Conservation (phyloP, 1,140 invertebrate species). For the Hyles vespertilio region DNA sequence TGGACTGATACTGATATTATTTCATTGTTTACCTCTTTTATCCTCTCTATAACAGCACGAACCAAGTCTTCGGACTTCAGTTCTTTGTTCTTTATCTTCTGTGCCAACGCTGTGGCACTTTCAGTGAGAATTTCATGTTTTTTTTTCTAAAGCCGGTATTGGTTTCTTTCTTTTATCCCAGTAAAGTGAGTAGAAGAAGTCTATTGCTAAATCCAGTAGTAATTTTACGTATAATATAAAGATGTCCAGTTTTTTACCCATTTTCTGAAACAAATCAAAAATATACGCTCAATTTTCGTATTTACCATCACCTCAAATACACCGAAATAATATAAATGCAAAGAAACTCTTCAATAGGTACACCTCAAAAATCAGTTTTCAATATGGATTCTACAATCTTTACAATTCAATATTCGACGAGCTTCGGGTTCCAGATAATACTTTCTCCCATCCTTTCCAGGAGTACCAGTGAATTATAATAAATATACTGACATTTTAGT, state of each 20-base stretch:
- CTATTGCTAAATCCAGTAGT: constrained; percentile 50
- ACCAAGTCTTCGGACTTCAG: constrained; percentile 84
- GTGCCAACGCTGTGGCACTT: constrained; percentile 80
- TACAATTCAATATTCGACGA: too few species aligned
- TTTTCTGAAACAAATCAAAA: constrained; percentile 6
- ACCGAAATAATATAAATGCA: too few species aligned
- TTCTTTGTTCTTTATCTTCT: constrained; percentile 79
- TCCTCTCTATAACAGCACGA: constrained; percentile 84
- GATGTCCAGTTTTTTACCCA: constrained; percentile 20
- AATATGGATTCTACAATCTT: too few species aligned
- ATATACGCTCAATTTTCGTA: too few species aligned
- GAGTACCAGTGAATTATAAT: too few species aligned
- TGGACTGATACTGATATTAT: too few species aligned
- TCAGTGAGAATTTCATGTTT: constrained; percentile 78
- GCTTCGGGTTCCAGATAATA: too few species aligned
- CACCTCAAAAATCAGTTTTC: too few species aligned
- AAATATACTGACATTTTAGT: too few species aligned
- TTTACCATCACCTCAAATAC: too few species aligned
- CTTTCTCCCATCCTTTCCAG: too few species aligned
- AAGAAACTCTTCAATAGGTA: too few species aligned
- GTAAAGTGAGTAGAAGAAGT: constrained; percentile 68
- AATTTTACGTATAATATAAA: constrained; percentile 35
- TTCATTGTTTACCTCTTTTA: constrained; percentile 79
- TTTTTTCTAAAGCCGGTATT: constrained; percentile 74
- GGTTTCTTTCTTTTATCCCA: constrained; percentile 75